Percentiles rank a stretch among this genome's conserved stretches.
These are phyloP conservation scores for Larimichthys crocea DNA, from an alignment of 2,113 vertebrate species.

Conservation along the genomic window DNA sequence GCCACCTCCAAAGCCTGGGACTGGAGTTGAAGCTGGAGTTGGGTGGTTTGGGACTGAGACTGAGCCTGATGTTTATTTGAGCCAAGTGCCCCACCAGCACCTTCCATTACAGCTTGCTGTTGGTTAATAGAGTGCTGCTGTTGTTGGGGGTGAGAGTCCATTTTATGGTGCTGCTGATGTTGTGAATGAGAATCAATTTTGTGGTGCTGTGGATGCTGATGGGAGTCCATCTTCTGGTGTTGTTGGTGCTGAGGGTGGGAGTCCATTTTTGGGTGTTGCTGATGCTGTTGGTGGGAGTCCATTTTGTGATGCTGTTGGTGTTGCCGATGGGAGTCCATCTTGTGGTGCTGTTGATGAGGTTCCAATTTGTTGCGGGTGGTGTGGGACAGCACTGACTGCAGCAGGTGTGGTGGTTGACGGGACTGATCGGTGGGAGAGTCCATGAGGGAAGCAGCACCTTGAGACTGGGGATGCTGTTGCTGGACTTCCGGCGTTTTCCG, in stretches of 20 bases:
- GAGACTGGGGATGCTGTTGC: constrained; percentile 85
- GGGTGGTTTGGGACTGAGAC: constrained; percentile 86
- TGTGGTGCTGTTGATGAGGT: constrained; percentile 70
- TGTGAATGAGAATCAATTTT: constrained; percentile 61
- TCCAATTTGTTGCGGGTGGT: constrained; percentile 88
- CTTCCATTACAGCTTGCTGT: constrained; percentile 83
- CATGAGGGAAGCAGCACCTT: constrained; percentile 83
- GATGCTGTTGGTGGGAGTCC: constrained; percentile 72
- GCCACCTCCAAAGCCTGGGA: constrained; percentile 89
- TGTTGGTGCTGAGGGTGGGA: constrained; percentile 66
- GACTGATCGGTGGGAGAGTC: constrained; percentile 86
- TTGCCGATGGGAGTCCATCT: constrained; percentile 69
- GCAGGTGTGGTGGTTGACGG: constrained; percentile 85
- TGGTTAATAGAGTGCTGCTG: constrained; percentile 87
- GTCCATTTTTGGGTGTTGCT: constrained; percentile 76
- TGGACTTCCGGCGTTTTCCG: constrained; percentile 83
- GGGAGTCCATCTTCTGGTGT: constrained; percentile 63
- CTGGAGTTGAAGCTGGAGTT: constrained; percentile 89
- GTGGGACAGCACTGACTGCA: constrained; percentile 93
- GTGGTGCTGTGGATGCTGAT: constrained; percentile 68
- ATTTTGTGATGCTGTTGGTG: constrained; percentile 75
- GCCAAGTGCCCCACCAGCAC: constrained; percentile 75
- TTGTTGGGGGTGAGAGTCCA: constrained; percentile 74
- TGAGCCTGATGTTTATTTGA: constrained; percentile 79
- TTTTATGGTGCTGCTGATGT: constrained; percentile 77